These are phyloP conservation scores for Petroica traversi DNA, from an alignment of 2,113 vertebrate species.

Conservation along the genomic window DNA sequence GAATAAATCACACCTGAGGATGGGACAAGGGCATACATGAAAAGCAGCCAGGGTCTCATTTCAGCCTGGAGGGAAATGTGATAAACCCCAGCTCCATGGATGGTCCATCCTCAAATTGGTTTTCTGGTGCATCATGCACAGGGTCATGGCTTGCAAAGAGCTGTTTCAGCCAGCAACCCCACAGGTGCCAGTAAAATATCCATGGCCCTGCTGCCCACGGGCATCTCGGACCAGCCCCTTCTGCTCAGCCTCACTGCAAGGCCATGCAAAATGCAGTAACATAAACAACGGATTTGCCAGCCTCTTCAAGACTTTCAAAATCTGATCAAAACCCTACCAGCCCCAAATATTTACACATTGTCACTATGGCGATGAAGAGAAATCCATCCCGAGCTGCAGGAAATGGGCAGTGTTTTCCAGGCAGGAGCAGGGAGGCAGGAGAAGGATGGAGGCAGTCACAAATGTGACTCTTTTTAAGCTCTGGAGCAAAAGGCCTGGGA, in stretches of 20 bases:
- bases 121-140: not conserved
- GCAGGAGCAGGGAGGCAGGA: not conserved
- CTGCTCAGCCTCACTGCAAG: not conserved
- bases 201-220: accelerated
- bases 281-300: not conserved
- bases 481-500: not conserved
- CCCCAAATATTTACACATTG: not conserved
- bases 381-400: slow-evolving; percentile 1
- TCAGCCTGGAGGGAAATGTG: not conserved
- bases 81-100: not conserved
- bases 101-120: not conserved
- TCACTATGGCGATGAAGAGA: slow-evolving; percentile 46
- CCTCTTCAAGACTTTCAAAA: not conserved
- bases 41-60: not conserved
- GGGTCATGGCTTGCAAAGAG: not conserved
- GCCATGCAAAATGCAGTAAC: not conserved
- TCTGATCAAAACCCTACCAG: not conserved
- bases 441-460: not conserved
- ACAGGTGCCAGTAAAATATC: not conserved
- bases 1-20: not conserved
- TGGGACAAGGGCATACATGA: not conserved
- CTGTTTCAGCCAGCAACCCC: not conserved
- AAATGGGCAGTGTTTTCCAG: not conserved
- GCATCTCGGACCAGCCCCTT: not conserved
- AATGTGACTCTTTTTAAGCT: not conserved